These are phyloP conservation scores for Anodontia alba DNA, from an alignment of 2,888 invertebrate species.

Conservation along the genomic window DNA sequence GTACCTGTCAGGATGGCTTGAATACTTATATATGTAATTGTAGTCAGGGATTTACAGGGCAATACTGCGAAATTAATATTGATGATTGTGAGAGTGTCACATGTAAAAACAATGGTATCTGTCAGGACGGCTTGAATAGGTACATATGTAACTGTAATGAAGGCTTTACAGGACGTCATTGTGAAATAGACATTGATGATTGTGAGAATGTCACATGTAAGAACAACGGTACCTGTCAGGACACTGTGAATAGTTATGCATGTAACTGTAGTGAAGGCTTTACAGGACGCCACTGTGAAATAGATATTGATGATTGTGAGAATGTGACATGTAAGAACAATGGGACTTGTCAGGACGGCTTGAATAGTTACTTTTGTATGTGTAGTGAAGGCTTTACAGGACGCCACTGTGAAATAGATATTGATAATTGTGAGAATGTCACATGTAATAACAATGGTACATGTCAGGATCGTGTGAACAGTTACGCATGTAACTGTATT, in stretches of 20 bases:
- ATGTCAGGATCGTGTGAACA: not conserved
- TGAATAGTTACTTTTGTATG: slow-evolving; percentile 37
- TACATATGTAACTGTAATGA: slow-evolving; percentile 38
- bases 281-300: not conserved
- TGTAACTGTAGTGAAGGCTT: not conserved
- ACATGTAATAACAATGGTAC: not conserved
- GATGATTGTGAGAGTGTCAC: slow-evolving; percentile 47
- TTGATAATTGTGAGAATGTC: not conserved
- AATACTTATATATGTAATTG: not conserved
- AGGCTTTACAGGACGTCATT: slow-evolving; percentile 34
- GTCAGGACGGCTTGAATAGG: slow-evolving; percentile 21
- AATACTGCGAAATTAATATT: slow-evolving; percentile 9
- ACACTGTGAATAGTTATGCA: not conserved
- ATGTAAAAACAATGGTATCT: slow-evolving; percentile 44
- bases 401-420: slow-evolving; percentile 2
- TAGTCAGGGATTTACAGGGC: not conserved
- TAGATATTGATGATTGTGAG: slow-evolving; percentile 43
- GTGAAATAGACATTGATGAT: not conserved
- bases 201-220: not conserved
- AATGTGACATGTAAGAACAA: slow-evolving; percentile 44
- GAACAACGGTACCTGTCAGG: not conserved
- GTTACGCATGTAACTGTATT: not conserved
- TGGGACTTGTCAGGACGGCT: slow-evolving; percentile 27
- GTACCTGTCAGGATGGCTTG: not conserved
- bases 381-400: slow-evolving; percentile 43